Conservation (phyloP, 1,140 invertebrate species). For the Drosophila takahashii region DNA sequence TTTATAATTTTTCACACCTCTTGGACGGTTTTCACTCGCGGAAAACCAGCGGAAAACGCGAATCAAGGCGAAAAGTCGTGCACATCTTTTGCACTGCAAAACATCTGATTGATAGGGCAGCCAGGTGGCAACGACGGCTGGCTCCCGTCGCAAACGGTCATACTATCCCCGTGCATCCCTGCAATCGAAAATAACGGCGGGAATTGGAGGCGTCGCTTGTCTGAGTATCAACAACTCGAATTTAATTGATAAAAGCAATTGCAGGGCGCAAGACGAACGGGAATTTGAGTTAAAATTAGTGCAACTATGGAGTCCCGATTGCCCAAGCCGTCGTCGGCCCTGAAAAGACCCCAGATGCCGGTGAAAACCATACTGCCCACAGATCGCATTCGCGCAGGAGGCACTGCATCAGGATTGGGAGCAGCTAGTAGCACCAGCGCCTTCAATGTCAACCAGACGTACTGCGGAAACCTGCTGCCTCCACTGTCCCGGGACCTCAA, state of each 20-base stretch:
- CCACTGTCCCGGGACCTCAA: constrained; percentile 63
- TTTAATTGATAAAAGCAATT: neutral
- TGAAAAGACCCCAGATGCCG: constrained; percentile 55
- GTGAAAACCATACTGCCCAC: constrained; percentile 63
- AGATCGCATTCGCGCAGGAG: constrained; percentile 65
- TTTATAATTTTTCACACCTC: neutral
- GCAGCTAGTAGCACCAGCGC: constrained; percentile 1
- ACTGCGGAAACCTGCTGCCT: constrained; percentile 21
- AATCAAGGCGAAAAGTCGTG: constrained; percentile 16
- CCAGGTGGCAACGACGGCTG: neutral
- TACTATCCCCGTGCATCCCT: constrained; percentile 33
- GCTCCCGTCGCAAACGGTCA: neutral
- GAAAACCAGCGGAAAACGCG: constrained; percentile 11
- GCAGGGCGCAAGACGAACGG: neutral
- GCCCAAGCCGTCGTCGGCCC: constrained; percentile 62
- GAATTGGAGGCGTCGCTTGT: constrained; percentile 49
- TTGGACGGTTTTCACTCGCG: constrained; percentile 19
- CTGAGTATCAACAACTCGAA: constrained; percentile 12
- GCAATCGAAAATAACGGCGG: constrained; percentile 73
- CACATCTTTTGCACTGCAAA: constrained; percentile 23
- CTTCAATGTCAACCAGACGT: constrained; percentile 41
- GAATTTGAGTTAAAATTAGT: neutral
- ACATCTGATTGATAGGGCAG: constrained; percentile 20
- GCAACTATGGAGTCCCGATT: constrained; percentile 71
- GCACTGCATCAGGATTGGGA: constrained; percentile 6